phyloP scores from a whole-genome alignment of 2,113 vertebrate species.

The Cercopithecus mona region DNA sequence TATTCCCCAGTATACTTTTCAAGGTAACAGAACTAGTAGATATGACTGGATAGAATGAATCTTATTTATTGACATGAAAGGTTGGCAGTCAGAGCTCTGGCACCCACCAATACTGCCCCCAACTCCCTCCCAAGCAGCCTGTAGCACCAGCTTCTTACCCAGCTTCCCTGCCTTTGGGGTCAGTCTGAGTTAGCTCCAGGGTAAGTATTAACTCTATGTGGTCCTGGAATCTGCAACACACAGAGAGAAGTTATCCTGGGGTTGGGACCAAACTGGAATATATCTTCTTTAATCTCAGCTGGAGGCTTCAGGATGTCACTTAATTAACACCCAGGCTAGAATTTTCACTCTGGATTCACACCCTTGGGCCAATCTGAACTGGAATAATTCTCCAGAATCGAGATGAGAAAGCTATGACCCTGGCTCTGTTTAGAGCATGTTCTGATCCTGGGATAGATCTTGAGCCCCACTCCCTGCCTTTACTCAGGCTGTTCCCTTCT shows the following conservation, averaged over 20 bases:
- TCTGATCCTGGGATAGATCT: not conserved
- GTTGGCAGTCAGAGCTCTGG: not conserved
- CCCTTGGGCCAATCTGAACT: too few species aligned
- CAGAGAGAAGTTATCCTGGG: not conserved
- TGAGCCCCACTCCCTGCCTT: not conserved
- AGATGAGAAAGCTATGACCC: not conserved
- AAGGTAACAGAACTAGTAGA: not conserved
- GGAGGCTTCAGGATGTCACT: not conserved
- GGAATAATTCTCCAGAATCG: not conserved
- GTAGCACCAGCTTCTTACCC: not conserved
- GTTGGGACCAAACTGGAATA: not conserved
- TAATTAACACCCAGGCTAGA: not conserved
- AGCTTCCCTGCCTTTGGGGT: not conserved
- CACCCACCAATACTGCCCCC: accelerated
- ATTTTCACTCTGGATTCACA: not conserved
- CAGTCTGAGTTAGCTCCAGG: not conserved
- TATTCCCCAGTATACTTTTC: not conserved
- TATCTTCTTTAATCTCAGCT: not conserved
- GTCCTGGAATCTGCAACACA: not conserved
- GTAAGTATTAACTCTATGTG: too few species aligned
- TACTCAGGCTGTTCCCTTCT: not conserved
- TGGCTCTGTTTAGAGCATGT: not conserved
- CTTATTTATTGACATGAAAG: not conserved
- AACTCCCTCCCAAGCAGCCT: accelerated
- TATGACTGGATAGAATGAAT: not conserved